Percentiles rank a stretch among this genome's conserved stretches.
Conservation (phyloP, 2,113 vertebrate species). For the Ceyx melanurus region DNA sequence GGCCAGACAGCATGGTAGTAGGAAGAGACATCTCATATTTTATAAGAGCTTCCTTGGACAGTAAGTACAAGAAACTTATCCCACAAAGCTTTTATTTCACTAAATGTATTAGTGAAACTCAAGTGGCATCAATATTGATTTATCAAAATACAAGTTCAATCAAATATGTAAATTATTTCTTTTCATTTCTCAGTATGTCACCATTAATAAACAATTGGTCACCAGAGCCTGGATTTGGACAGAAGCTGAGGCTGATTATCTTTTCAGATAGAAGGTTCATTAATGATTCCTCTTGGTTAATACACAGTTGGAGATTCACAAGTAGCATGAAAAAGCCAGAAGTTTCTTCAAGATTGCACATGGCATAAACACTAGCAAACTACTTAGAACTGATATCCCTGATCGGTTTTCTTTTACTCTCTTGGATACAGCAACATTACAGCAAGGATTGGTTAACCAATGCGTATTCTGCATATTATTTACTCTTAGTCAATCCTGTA, state of each 20-base stretch:
- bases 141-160: not conserved
- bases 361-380: not conserved
- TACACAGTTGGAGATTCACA: not conserved
- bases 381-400: not conserved
- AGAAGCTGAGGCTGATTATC: not conserved
- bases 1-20: not conserved
- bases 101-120: not conserved
- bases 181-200: not conserved
- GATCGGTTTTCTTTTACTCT: not conserved
- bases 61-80: not conserved
- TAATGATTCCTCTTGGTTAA: not conserved
- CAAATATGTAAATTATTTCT: not conserved
- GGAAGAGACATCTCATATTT: not conserved
- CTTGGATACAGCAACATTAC: not conserved
- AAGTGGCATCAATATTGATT: not conserved
- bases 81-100: not conserved
- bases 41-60: not conserved
- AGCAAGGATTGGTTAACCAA: not conserved
- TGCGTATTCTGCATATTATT: not conserved
- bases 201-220: not conserved
- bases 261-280: not conserved
- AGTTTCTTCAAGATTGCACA: not conserved
- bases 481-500: not conserved
- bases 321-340: not conserved
- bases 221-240: not conserved